Conservation (phyloP, 1,140 invertebrate species). For the Dendrolimus kikuchii region DNA sequence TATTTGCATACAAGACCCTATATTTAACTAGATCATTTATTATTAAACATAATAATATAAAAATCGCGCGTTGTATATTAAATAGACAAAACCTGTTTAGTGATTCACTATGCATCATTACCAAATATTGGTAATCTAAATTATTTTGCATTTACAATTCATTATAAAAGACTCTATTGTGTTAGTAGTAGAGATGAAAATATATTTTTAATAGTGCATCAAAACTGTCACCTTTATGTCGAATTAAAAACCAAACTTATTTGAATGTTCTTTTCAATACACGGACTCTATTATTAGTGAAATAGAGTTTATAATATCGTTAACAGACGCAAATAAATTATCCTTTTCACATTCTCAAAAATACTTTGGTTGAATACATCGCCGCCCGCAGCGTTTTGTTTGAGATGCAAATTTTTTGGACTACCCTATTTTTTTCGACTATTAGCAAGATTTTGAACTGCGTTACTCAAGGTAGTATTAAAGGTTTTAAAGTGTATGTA, state of each 20-base stretch:
- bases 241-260: slow-evolving; percentile 17
- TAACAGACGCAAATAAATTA: too few species aligned
- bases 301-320: too few species aligned
- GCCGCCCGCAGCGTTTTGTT: too few species aligned
- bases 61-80: slow-evolving; percentile 40
- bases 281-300: too few species aligned
- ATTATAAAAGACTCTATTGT: slow-evolving; percentile 10
- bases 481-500: too few species aligned
- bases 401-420: too few species aligned
- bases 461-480: too few species aligned
- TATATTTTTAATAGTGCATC: slow-evolving; percentile 9
- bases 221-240: slow-evolving; percentile 12
- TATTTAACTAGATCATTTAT: slow-evolving; percentile 40
- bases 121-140: slow-evolving; percentile 21
- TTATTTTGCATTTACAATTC: slow-evolving; percentile 9
- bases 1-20: slow-evolving; percentile 41
- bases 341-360: too few species aligned
- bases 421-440: too few species aligned
- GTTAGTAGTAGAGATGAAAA: slow-evolving; percentile 14
- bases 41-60: slow-evolving; percentile 27
- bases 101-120: slow-evolving; percentile 58
- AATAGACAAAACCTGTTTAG: slow-evolving; percentile 62
- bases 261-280: slow-evolving; percentile 21
- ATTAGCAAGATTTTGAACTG: too few species aligned
- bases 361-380: too few species aligned